Conservation (phyloP, 2,888 invertebrate genomes). For the Silvanus unidentatus region DNA sequence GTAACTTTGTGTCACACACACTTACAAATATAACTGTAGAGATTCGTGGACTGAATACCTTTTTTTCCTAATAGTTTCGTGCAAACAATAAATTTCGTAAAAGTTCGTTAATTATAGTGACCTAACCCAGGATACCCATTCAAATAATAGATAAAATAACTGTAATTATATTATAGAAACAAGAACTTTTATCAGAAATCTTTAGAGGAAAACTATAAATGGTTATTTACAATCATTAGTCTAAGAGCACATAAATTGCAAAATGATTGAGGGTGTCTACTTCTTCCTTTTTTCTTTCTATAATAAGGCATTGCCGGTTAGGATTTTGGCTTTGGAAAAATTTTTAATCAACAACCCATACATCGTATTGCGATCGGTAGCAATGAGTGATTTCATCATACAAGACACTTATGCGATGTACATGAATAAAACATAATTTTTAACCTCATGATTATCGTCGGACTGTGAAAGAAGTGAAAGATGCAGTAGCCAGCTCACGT, state of each 20-base stretch:
- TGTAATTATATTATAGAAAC: conserved; percentile 17
- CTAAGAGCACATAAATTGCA: conserved; percentile 27
- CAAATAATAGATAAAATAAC: conserved; percentile 22
- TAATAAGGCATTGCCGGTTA: too few species aligned
- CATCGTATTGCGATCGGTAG: too few species aligned
- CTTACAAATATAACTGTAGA: too few species aligned
- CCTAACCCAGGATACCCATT: too few species aligned
- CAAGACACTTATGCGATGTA: too few species aligned
- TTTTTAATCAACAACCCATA: conserved; percentile 16
- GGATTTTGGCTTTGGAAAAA: conserved; percentile 3
- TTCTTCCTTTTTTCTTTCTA: neutral
- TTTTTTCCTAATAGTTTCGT: conserved; percentile 1
- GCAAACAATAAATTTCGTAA: conserved; percentile 7
- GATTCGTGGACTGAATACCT: too few species aligned
- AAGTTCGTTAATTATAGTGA: conserved; percentile 1
- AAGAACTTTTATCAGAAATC: conserved; percentile 18
- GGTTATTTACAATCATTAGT: conserved; percentile 19
- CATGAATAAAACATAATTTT: conserved; percentile 7
- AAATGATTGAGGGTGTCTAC: conserved; percentile 33
- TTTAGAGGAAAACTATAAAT: conserved; percentile 16
- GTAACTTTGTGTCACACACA: too few species aligned
- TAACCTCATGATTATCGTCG: too few species aligned
- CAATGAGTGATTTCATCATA: too few species aligned
- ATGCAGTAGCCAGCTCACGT: too few species aligned
- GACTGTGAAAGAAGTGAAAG: too few species aligned